These are phyloP conservation scores for Beris morrisii DNA, from an alignment of 2,888 invertebrate species.

Conservation along the genomic window DNA sequence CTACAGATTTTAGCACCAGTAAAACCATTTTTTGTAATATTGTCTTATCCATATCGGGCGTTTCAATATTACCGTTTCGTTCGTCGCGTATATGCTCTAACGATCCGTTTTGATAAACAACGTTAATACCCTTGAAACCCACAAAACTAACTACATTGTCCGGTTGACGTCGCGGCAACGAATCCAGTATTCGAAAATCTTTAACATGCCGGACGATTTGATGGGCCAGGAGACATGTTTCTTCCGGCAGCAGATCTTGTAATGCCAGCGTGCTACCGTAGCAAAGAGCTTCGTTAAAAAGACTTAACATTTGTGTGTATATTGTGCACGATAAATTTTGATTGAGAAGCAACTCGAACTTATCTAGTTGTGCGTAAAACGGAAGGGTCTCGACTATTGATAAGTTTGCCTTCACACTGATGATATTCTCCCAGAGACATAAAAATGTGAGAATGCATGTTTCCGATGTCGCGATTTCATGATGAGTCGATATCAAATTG, in stretches of 20 bases:
- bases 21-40: slow-evolving; percentile 83
- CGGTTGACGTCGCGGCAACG: slow-evolving; percentile 52
- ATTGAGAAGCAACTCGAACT: slow-evolving; percentile 72
- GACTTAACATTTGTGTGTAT: slow-evolving; percentile 80
- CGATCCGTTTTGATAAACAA: slow-evolving; percentile 44
- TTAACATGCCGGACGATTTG: slow-evolving; percentile 84
- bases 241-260: slow-evolving; percentile 85
- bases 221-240: slow-evolving; percentile 84
- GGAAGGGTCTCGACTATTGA: slow-evolving; percentile 87
- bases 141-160: slow-evolving; percentile 53
- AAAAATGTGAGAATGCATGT: slow-evolving; percentile 79
- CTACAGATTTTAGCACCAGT: slow-evolving; percentile 84
- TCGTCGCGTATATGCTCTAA: slow-evolving; percentile 53
- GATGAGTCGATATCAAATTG: slow-evolving; percentile 47
- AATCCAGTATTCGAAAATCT: slow-evolving; percentile 69
- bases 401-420: slow-evolving; percentile 87
- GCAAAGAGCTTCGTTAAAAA: slow-evolving; percentile 88
- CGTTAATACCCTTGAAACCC: slow-evolving; percentile 50
- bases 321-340: slow-evolving; percentile 76
- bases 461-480: slow-evolving; percentile 58
- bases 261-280: slow-evolving; percentile 88
- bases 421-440: slow-evolving; percentile 85
- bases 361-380: slow-evolving; percentile 81
- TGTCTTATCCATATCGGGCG: slow-evolving; percentile 67
- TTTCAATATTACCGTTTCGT: slow-evolving; percentile 45